Conservation (phyloP, 2,113 vertebrate genomes). For the Geococcyx californianus region DNA sequence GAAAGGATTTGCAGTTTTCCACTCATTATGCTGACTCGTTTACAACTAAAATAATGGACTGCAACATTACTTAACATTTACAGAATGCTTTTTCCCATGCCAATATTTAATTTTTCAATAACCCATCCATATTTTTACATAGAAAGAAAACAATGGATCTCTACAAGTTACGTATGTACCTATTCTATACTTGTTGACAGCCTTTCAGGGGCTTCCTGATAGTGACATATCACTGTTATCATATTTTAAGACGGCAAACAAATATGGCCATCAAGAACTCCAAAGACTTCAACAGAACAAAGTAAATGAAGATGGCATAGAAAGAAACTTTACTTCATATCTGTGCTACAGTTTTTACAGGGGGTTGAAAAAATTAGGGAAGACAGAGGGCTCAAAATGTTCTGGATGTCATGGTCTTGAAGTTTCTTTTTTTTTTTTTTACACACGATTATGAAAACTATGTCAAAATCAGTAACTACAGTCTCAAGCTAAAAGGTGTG, state of each 20-base stretch:
- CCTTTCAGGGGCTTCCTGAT: neutral
- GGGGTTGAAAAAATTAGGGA: neutral
- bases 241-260: neutral
- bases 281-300: neutral
- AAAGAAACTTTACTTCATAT: neutral
- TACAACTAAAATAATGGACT: neutral
- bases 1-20: conserved; percentile 23
- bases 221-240: neutral
- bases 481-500: neutral
- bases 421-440: neutral
- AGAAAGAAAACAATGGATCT: neutral
- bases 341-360: neutral
- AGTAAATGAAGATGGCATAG: neutral
- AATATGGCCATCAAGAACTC: neutral
- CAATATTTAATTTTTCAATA: conserved; percentile 14
- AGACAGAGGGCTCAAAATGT: neutral
- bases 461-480: neutral
- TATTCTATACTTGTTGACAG: neutral
- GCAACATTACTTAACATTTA: neutral
- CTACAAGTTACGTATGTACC: neutral
- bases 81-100: neutral
- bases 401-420: neutral
- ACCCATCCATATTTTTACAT: neutral
- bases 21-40: conserved; percentile 10
- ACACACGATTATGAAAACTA: neutral